Base-by-base conservation (phyloP, 2,113 vertebrate genomes). In the Paramormyrops kingsleyae region DNA sequence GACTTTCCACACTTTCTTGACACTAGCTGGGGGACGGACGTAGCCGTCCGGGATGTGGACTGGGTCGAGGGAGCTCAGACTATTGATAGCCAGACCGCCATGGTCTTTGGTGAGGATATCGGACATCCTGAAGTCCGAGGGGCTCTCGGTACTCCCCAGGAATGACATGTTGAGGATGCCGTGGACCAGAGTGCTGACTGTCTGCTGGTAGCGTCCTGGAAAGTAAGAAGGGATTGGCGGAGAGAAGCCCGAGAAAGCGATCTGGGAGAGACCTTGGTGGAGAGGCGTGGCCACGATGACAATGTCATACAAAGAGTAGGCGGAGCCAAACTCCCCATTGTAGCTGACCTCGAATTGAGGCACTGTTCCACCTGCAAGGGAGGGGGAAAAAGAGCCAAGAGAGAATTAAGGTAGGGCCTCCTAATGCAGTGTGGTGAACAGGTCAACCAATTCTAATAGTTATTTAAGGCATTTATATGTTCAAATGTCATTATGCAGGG, bases 251-350 rank as follows among this genome's bases (percentile, higher is more conserved):
- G 92, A 93, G 93, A 99, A 99, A 89, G 92, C 89, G 92, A 99
- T 97, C 92, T 97, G 94, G 15, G 97, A 96, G 88, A 96, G 93
- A 24, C 92, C 96, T 87, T 66, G 96, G 93, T 96, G 95, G n/a
- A 99, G 93, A 0, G 99, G 98, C 0, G 97, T 94, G 0, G 98
- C 98, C 5, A 99, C 93, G 1, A 99, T 0, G 0, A 99, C 94
- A 0, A 99, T 97, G 91, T 99, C 97, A 0, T 99, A 99, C 1
- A 94, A 91, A 8, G 95, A 94, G 47, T 96, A 95, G 0, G 91
- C 94, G 0, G 94, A 89, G 2, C 97, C 98, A 0, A 94, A 94
- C 0, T 96, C 94, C 0, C 93, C 96, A 17, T 96, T 94, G 62
- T 98, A 99, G 6, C 87, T 96, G 2, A 98, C 91, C 92, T 98